Evolutionary conservation across 1,140 invertebrate species (phyloP).

Genomic region (Drosophila ambigua): DNA sequence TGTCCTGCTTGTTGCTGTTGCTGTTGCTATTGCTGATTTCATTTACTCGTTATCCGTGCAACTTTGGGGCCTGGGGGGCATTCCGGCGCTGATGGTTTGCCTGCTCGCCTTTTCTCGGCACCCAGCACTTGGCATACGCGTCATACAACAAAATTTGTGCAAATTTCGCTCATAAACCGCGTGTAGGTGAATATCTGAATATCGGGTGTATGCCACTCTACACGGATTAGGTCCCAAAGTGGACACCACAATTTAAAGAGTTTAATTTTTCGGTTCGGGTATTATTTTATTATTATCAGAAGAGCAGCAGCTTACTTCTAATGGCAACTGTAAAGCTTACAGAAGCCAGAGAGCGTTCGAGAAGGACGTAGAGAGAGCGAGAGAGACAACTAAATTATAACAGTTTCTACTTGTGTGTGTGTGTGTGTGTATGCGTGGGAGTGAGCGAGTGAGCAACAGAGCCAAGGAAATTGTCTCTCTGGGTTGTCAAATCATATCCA

Average conservation of each 20-base stretch:
- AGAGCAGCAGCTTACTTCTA: constrained; percentile 26
- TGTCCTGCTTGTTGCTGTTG: too few relatives aligned
- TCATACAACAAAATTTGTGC: constrained; percentile 75
- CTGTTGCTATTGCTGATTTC: too few relatives aligned
- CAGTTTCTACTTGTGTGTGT: constrained; percentile 1
- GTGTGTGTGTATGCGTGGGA: not conserved
- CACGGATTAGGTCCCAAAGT: constrained; percentile 25
- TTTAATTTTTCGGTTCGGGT: constrained; percentile 24
- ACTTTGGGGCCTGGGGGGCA: not conserved
- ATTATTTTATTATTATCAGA: constrained; percentile 19
- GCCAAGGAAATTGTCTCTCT: not conserved
- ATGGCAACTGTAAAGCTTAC: constrained; percentile 16
- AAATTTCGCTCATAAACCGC: constrained; percentile 66
- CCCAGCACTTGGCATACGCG: constrained; percentile 77
- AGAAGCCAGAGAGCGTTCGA: not conserved
- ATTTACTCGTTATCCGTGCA: too few relatives aligned
- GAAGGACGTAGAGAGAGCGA: not conserved
- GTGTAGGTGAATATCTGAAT: constrained; percentile 61
- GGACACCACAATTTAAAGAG: constrained; percentile 28
- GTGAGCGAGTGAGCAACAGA: not conserved
- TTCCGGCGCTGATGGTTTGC: constrained; percentile 47
- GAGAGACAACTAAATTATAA: constrained; percentile 23
- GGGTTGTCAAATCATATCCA: constrained; percentile 17
- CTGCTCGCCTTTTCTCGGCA: constrained; percentile 61
- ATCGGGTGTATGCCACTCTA: not conserved